Conservation (phyloP, 2,797 vertebrate genomes). For the Psittacula derbiana region DNA sequence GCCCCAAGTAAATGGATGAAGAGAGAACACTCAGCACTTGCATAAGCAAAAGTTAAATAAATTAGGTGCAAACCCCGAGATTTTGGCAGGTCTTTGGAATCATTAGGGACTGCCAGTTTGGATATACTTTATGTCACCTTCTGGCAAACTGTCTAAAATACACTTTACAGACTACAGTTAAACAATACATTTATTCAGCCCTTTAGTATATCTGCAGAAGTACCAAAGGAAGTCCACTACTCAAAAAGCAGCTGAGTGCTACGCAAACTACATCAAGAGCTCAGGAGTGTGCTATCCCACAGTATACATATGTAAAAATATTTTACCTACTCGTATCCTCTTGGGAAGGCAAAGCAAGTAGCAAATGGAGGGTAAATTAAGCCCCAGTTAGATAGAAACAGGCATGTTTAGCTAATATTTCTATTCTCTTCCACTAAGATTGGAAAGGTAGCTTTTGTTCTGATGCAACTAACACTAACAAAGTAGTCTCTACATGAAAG, state of each 20-base stretch:
- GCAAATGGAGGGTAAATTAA: neutral
- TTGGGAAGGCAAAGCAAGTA: neutral
- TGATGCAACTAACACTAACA: neutral
- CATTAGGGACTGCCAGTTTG: neutral
- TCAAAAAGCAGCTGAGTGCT: neutral
- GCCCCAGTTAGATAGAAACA: neutral
- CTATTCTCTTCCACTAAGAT: neutral
- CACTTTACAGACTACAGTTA: neutral
- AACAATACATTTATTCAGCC: neutral
- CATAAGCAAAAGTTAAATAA: neutral
- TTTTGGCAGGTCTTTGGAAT: neutral
- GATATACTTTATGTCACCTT: neutral
- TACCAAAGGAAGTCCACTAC: neutral
- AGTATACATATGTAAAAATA: neutral
- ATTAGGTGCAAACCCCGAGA: neutral
- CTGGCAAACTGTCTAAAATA: neutral
- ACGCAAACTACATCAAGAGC: neutral
- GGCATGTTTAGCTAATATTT: neutral
- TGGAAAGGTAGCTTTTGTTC: neutral
- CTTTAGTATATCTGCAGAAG: neutral
- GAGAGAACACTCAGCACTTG: neutral
- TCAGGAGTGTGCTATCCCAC: neutral
- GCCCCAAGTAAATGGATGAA: neutral
- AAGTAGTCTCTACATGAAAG: neutral
- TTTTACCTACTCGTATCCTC: neutral